Conservation (phyloP, 2,888 invertebrate species). For the Chalcis sispes region DNA sequence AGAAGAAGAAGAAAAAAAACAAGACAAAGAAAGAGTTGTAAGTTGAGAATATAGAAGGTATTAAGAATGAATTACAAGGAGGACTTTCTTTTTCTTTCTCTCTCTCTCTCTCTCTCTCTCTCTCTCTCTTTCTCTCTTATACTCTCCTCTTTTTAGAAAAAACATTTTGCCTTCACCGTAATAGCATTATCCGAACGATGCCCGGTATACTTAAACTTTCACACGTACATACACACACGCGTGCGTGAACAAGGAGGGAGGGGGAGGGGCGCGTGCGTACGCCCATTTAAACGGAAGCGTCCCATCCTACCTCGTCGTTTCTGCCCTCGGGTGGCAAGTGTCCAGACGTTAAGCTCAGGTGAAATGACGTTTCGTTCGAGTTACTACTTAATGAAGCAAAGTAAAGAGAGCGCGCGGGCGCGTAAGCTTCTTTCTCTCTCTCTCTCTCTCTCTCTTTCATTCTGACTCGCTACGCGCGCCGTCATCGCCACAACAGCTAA, state of each 20-base stretch:
- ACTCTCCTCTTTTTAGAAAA: too few relatives aligned
- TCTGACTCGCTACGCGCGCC: too few relatives aligned
- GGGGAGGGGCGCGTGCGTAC: background rate
- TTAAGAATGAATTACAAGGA: background rate
- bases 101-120: too few relatives aligned
- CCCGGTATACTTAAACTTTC: background rate
- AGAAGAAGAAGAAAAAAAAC: background rate
- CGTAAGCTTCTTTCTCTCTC: too few relatives aligned
- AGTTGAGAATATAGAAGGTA: too few relatives aligned
- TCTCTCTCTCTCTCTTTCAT: too few relatives aligned
- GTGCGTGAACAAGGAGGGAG: background rate
- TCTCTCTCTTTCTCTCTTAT: too few relatives aligned
- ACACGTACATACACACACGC: background rate
- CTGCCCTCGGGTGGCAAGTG: too few relatives aligned
- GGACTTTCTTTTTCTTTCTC: too few relatives aligned
- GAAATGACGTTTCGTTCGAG: slow-evolving; percentile 41
- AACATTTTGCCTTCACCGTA: background rate
- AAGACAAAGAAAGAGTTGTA: background rate
- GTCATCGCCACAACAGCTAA: background rate
- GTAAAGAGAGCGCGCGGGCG: too few relatives aligned
- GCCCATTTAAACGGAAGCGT: background rate
- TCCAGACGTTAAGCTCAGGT: slow-evolving; percentile 13
- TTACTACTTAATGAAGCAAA: slow-evolving; percentile 54
- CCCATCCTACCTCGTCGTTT: too few relatives aligned
- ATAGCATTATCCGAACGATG: background rate